Evolutionary conservation across 1,140 invertebrate genomes (phyloP), one percentile per base, ranked within the genome.

Genomic region (Meloidogyne floridensis): DNA sequence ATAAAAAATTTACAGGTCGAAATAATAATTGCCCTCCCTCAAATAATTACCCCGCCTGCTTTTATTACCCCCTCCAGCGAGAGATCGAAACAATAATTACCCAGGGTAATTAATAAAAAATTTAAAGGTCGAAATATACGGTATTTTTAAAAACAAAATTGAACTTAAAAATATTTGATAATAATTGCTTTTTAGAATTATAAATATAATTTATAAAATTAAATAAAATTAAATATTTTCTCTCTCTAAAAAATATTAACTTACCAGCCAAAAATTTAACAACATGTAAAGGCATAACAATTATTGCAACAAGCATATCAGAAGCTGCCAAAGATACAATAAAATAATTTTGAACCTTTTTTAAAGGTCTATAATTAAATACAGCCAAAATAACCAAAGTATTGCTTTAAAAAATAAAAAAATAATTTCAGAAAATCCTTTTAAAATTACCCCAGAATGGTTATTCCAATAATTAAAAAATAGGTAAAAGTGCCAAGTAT

Each of bases 321-420:
- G 96, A 96, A n/a, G 97, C 95, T 0, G 97, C 97, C 79, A 99
- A 91, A 8, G 96, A 98, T 0, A 98, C 96, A 84, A 98, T 95
- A 91, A 98, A 97, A 91, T 97, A 98, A 91, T 98, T 99, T 87
- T 98, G 96, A 1, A 98, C 96, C 81, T 96, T 97, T 79, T 96
- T 93, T n/a, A 99, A 91, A 6, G 96, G 96, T 87, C 95, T 93
- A 90, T 98, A 96, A 4, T 94, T 97, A 90, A 96, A 97, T 8
- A 99, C 96, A 83, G 95, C 95, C 10, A 97, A 92, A 83, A 98
- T 97, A 3, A 99, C 97, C 78, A 98, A 91, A 70, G 96, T 93
- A 91, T 79, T 79, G 0, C 77, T 79, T 47, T 8, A 72, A 70
- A 79, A 65, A 98, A 98, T n/a, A 96, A 96, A n/a, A 77, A 20